Evolutionary conservation across 2,797 vertebrate genomes (phyloP), one percentile per base, ranked within the genome.

Genomic region (Myotis vivesi): DNA sequence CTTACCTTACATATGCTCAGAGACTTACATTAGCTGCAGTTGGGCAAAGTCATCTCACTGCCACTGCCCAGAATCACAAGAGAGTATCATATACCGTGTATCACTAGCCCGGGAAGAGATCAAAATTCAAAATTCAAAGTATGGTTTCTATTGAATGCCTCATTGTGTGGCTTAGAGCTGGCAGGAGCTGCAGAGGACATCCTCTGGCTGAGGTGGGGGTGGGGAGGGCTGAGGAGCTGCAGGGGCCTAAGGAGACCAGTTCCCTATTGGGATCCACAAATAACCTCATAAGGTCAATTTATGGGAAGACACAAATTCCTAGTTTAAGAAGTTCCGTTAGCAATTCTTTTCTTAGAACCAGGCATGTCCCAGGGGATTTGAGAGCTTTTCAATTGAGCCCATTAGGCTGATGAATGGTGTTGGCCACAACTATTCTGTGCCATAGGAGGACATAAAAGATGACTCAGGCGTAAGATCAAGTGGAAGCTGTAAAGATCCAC

Each of bases 301-400:
- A 53, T 30, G 51, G 93, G 84, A 96, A 96, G 76, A 49, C 41
- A 91, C 72, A 87, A 69, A 89, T 93, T 92, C n/a, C 28, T 17
- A 55, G 59, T 44, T 89, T 72, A 77, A 93, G 85, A 89, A 89
- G 36, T 38, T 16, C 41, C 36, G 6, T 89, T 93, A 80, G 73
- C 64, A 57, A 44, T 69, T 89, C 75, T 92, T 93, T 89, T 87
- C 59, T 88, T 64, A 84, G 76, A 82, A 25, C n/a, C 59, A 87
- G 12, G 51, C 79, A 23, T 0, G 53, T 87, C 72, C 38, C 10
- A 2, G 19, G 85, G 51, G 75, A 82, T 33, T 85, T 89, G 62
- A 76, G 66, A 76, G 89, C 84, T 71, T 44, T 55, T 75, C 85
- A 46, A 36, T 53, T 36, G 80, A 84, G 86, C 33, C 86, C 72